Evolutionary conservation across 2,797 vertebrate genomes (phyloP).

Genomic region (Enteromius trimaculatus): DNA sequence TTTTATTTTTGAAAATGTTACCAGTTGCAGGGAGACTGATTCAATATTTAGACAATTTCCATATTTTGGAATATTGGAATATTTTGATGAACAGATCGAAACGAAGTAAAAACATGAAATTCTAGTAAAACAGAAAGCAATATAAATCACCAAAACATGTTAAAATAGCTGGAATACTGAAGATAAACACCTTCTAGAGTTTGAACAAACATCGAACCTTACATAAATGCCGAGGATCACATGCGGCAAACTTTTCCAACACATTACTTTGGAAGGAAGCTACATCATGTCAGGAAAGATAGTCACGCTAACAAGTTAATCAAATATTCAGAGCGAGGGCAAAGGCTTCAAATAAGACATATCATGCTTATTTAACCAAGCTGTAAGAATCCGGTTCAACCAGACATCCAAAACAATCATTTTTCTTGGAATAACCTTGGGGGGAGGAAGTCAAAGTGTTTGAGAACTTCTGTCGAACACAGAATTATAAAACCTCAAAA

Average conservation of each 20-base stretch:
- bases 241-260: neutral
- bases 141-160: neutral
- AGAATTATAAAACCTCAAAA: neutral
- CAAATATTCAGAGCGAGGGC: neutral
- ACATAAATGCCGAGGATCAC: neutral
- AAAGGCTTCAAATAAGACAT: conserved; percentile 11
- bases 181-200: neutral
- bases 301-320: conserved; percentile 10
- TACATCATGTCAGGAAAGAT: neutral
- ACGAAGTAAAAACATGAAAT: neutral
- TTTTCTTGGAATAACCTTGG: conserved; percentile 10
- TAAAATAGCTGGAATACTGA: neutral
- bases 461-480: neutral
- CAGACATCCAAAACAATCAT: neutral
- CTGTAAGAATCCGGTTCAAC: conserved; percentile 24
- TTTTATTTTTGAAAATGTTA: neutral
- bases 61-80: too few species aligned
- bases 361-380: neutral
- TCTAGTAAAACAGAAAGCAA: neutral
- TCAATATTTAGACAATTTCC: neutral
- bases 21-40: neutral
- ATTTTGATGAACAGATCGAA: neutral
- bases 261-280: neutral
- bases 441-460: neutral
- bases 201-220: neutral